These are phyloP conservation scores for Babylonia areolata DNA, from an alignment of 1,140 invertebrate genomes.

Conservation along the genomic window DNA sequence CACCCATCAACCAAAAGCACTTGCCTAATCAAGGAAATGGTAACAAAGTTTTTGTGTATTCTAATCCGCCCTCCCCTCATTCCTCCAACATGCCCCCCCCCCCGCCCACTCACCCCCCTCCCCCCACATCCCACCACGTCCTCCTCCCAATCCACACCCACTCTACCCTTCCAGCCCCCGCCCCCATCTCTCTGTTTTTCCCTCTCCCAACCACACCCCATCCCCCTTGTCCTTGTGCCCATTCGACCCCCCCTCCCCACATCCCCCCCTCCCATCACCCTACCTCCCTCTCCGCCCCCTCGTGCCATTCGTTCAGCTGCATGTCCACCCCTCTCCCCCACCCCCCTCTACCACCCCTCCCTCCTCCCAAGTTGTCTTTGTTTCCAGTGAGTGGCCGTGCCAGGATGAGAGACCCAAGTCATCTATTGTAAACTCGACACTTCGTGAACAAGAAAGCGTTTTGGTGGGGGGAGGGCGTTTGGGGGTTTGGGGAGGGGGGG, in stretches of 20 bases:
- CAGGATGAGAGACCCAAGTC: neutral
- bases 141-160: neutral
- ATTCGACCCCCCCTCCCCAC: too few relatives aligned
- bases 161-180: neutral
- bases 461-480: neutral
- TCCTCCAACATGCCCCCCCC: neutral
- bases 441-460: neutral
- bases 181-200: neutral
- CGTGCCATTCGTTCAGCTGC: neutral
- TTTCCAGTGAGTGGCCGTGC: neutral
- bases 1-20: too few relatives aligned
- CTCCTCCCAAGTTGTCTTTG: neutral
- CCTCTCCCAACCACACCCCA: too few relatives aligned
- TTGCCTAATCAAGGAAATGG: neutral
- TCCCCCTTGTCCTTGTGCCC: too few relatives aligned
- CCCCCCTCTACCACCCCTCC: neutral
- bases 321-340: neutral
- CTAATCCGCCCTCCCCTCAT: neutral
- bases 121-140: neutral
- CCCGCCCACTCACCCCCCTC: neutral
- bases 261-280: too few relatives aligned
- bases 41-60: slow-evolving; percentile 4
- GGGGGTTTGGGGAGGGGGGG: too few relatives aligned
- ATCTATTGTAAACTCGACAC: slow-evolving; percentile 12
- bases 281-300: neutral